A percentile compares a stretch with the other conserved stretches of the same genome.
Conservation (phyloP, 2,797 vertebrate genomes). For the Hypotaenidia okinawae region DNA sequence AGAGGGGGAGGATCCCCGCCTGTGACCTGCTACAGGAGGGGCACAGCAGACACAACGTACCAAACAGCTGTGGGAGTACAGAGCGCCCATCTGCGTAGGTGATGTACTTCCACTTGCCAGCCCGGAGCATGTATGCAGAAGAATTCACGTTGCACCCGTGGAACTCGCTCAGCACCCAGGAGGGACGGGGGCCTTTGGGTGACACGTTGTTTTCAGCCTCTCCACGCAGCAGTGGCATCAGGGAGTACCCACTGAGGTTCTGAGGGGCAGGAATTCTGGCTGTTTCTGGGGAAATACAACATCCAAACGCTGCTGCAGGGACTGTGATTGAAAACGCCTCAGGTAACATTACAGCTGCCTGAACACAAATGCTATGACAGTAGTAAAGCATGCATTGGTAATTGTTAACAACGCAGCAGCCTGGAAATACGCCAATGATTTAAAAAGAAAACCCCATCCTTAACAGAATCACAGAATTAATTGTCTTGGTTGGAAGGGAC, state of each 20-base stretch:
- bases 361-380: not conserved
- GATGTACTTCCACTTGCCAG: constrained; percentile 90
- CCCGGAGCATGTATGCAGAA: constrained; percentile 93
- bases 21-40: too few relatives aligned
- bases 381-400: not conserved
- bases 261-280: constrained; percentile 79
- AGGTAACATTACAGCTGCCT: accelerated
- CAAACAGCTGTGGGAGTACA: constrained; percentile 90
- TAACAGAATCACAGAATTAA: too few relatives aligned
- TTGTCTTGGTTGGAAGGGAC: too few relatives aligned
- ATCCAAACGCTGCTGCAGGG: not conserved
- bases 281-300: constrained; percentile 79
- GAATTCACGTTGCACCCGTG: constrained; percentile 94
- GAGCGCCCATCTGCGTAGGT: constrained; percentile 87
- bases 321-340: not conserved
- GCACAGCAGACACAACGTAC: constrained; percentile 61
- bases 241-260: constrained; percentile 89
- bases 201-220: not conserved
- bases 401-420: not conserved
- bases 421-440: not conserved
- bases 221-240: constrained; percentile 80
- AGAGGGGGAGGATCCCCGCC: too few relatives aligned
- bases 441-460: too few relatives aligned
- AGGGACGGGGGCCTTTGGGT: constrained; percentile 57
- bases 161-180: constrained; percentile 93